Conservation (phyloP, 2,797 vertebrate genomes). For the Crax fasciolata region DNA sequence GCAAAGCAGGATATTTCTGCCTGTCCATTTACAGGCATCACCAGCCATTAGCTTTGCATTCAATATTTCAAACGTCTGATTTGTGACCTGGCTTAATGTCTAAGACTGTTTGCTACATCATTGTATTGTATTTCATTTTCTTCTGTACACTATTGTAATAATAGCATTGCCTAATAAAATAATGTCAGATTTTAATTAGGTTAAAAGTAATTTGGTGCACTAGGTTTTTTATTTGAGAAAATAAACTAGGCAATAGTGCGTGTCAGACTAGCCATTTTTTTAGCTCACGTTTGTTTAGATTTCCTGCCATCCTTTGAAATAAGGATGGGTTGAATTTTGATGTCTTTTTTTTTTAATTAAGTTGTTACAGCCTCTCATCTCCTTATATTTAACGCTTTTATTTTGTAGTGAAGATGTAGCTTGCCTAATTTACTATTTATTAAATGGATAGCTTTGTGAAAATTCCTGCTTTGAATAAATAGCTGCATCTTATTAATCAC, state of each 20-base stretch:
- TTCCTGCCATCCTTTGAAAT: conserved; percentile 22
- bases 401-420: neutral
- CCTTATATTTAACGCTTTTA: neutral
- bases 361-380: neutral
- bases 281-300: conserved; percentile 29
- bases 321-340: neutral
- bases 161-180: conserved; percentile 66
- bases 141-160: conserved; percentile 55
- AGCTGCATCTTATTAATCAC: neutral
- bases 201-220: conserved; percentile 60
- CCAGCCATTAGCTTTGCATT: conserved; percentile 27
- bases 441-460: neutral
- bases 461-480: neutral
- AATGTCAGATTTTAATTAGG: conserved; percentile 71
- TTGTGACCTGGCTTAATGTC: conserved; percentile 48
- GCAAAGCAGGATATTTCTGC: neutral
- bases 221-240: conserved; percentile 48
- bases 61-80: conserved; percentile 58
- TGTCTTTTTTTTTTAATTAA: neutral
- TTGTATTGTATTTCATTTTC: conserved; percentile 66
- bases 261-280: conserved; percentile 15
- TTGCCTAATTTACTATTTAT: neutral
- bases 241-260: conserved; percentile 19
- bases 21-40: conserved; percentile 20
- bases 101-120: conserved; percentile 55